Evolutionary conservation across 2,797 vertebrate species (phyloP).

Genomic region (Scolopax bukidnonensis): DNA sequence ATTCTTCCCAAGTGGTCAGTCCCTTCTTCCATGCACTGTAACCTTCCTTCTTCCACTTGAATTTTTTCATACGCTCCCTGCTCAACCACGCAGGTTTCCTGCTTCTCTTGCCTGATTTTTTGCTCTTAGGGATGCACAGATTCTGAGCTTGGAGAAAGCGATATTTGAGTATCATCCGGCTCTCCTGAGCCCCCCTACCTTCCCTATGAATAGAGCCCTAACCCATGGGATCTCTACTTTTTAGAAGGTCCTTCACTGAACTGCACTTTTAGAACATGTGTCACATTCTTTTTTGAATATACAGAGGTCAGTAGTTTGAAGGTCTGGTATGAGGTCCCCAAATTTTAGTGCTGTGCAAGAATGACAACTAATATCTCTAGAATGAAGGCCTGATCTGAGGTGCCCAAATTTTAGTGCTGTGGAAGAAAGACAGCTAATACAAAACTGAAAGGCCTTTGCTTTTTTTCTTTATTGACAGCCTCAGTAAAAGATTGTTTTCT

Average conservation of each 20-base stretch:
- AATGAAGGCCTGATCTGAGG: neutral
- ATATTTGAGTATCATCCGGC: too few species aligned
- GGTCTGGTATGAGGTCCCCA: neutral
- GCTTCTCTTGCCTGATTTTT: too few species aligned
- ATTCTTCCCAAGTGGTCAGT: too few species aligned
- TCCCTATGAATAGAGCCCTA: too few species aligned
- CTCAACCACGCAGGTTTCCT: too few species aligned
- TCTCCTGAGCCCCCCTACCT: too few species aligned
- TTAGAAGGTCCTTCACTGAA: neutral
- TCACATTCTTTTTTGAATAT: neutral
- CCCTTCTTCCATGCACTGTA: too few species aligned
- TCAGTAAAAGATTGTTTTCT: constrained; percentile 12
- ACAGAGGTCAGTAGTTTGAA: neutral
- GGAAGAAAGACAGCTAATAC: neutral
- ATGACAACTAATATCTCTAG: neutral
- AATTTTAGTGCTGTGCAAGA: neutral
- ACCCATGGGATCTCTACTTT: neutral
- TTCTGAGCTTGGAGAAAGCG: too few species aligned
- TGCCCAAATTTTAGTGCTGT: neutral
- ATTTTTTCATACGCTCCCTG: too few species aligned
- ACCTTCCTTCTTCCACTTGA: too few species aligned
- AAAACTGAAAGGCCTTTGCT: neutral
- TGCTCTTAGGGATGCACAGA: too few species aligned
- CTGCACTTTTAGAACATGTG: neutral
- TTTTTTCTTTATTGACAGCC: neutral